These are phyloP conservation scores for Bambusicola thoracicus DNA, from an alignment of 2,113 vertebrate genomes.

Conservation along the genomic window DNA sequence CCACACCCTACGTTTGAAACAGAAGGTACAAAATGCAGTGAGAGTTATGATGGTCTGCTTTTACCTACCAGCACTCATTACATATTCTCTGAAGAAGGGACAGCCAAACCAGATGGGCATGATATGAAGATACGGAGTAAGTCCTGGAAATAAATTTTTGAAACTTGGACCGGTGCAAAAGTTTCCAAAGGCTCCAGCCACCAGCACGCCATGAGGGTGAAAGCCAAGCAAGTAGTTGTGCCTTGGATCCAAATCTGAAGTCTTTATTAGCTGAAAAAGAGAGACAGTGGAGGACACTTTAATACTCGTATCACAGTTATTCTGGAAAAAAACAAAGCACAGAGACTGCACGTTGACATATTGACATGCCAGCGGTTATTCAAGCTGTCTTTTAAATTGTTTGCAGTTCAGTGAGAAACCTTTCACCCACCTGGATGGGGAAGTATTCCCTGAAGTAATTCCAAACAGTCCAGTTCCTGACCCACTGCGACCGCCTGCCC, in stretches of 20 bases:
- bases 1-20: not conserved
- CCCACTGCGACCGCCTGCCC: conserved; percentile 85
- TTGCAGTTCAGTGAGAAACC: not conserved
- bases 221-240: conserved; percentile 83
- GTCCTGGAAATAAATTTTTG: conserved; percentile 76
- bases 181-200: conserved; percentile 80
- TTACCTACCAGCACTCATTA: conserved; percentile 77
- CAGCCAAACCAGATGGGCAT: conserved; percentile 74
- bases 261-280: conserved; percentile 79
- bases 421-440: conserved; percentile 85
- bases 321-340: not conserved
- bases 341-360: not conserved
- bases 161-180: conserved; percentile 76
- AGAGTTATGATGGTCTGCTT: not conserved
- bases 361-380: not conserved
- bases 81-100: conserved; percentile 80
- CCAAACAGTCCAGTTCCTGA: conserved; percentile 85
- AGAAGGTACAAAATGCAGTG: not conserved
- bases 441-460: conserved; percentile 91
- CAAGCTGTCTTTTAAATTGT: not conserved
- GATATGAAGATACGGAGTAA: conserved; percentile 77
- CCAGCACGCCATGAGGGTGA: conserved; percentile 82
- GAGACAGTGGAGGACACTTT: not conserved
- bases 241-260: conserved; percentile 76
- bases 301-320: not conserved